These are phyloP conservation scores for Ibidorhyncha struthersii DNA, from an alignment of 2,113 vertebrate genomes.

Conservation along the genomic window DNA sequence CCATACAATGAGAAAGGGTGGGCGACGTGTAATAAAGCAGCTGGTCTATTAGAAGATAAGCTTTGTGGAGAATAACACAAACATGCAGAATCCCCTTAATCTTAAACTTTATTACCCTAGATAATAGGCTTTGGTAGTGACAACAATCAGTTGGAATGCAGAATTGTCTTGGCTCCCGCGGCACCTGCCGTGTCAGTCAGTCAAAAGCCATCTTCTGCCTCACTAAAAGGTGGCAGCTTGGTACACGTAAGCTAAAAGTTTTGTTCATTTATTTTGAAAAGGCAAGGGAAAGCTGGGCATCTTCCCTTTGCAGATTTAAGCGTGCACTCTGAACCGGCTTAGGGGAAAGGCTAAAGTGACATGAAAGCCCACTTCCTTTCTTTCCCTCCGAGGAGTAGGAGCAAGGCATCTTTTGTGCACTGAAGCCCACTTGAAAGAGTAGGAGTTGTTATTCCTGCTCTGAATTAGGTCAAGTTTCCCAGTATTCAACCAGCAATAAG, in stretches of 20 bases:
- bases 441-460: neutral
- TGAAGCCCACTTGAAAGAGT: neutral
- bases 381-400: neutral
- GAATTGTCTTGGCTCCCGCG: constrained; percentile 60
- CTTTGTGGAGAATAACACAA: constrained; percentile 76
- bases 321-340: neutral
- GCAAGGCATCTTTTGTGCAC: neutral
- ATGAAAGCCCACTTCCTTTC: neutral
- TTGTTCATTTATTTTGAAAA: neutral
- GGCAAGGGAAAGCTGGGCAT: neutral
- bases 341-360: neutral
- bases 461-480: neutral
- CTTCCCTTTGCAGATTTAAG: neutral
- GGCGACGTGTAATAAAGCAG: constrained; percentile 72
- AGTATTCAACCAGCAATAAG: neutral
- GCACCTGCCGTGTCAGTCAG: constrained; percentile 75
- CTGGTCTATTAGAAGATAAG: constrained; percentile 78
- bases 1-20: constrained; percentile 59
- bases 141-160: constrained; percentile 67
- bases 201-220: neutral
- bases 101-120: constrained; percentile 76
- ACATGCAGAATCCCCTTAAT: constrained; percentile 76
- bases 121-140: constrained; percentile 76
- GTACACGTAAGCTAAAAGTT: neutral
- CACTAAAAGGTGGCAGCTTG: constrained; percentile 21